These are phyloP conservation scores for Neoarius graeffei DNA, from an alignment of 2,113 vertebrate genomes.

Conservation along the genomic window DNA sequence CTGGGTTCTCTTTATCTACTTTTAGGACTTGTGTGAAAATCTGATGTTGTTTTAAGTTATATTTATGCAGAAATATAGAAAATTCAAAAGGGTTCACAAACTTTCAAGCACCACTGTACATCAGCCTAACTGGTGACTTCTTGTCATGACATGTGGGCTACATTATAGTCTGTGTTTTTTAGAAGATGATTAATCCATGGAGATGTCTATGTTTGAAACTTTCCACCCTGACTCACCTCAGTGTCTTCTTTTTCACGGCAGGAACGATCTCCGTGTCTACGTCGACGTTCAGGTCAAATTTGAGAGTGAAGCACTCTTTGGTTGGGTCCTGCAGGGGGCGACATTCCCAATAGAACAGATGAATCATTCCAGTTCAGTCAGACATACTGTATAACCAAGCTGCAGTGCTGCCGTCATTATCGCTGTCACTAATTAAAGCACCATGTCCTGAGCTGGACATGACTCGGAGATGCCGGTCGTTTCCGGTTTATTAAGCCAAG, in stretches of 20 bases:
- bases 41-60: too few species aligned
- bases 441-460: constrained; percentile 32
- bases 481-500: constrained; percentile 6
- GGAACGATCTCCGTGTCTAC: constrained; percentile 88
- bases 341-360: constrained; percentile 38
- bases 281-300: constrained; percentile 88
- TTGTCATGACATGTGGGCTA: neutral
- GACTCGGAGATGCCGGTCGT: constrained; percentile 8
- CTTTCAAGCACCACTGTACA: too few species aligned
- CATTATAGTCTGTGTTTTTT: neutral
- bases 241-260: constrained; percentile 89
- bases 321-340: constrained; percentile 84
- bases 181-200: too few species aligned
- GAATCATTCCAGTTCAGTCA: constrained; percentile 1
- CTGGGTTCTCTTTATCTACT: too few species aligned
- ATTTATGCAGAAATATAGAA: too few species aligned
- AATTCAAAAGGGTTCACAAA: too few species aligned
- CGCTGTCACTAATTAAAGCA: neutral
- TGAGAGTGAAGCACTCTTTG: constrained; percentile 95
- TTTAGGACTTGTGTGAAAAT: too few species aligned
- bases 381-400: neutral
- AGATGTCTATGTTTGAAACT: neutral
- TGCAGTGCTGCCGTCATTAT: neutral
- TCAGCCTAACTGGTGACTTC: neutral
- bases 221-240: constrained; percentile 75